phyloP scores from a whole-genome alignment of 2,888 invertebrate species.

The Cyclophora punctaria region DNA sequence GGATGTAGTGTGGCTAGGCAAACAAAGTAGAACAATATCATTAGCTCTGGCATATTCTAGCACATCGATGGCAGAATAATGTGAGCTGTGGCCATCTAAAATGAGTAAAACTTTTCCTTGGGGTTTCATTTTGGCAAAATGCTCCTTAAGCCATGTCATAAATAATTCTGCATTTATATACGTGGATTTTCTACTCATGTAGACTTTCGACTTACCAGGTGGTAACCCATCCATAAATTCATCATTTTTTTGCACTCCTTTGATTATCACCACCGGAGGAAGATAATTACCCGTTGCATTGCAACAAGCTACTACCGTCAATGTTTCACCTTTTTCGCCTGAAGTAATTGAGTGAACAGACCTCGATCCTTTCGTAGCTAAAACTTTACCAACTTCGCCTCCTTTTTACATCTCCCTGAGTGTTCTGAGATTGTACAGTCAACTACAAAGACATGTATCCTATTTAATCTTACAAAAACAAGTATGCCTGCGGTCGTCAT shows the following conservation, averaged over 20 bases:
- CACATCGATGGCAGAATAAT: slow-evolving; percentile 15
- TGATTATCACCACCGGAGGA: slow-evolving; percentile 13
- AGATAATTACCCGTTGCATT: slow-evolving; percentile 30
- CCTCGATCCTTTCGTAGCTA: slow-evolving; percentile 15
- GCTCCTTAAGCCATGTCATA: slow-evolving; percentile 11
- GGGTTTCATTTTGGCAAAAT: slow-evolving; percentile 13
- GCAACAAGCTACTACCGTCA: slow-evolving; percentile 31
- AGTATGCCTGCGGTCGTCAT: too few relatives aligned
- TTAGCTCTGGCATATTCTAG: slow-evolving; percentile 12
- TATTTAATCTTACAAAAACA: too few relatives aligned
- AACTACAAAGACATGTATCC: too few relatives aligned
- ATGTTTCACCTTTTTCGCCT: slow-evolving; percentile 34
- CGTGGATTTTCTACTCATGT: slow-evolving; percentile 15
- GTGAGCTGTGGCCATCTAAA: slow-evolving; percentile 18
- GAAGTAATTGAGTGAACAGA: slow-evolving; percentile 30
- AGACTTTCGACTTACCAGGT: slow-evolving; percentile 11
- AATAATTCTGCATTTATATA: slow-evolving; percentile 11
- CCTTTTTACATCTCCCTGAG: too few relatives aligned
- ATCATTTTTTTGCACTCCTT: slow-evolving; percentile 8
- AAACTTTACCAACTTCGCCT: slow-evolving; percentile 8
- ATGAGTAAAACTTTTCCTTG: slow-evolving; percentile 15
- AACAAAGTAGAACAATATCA: slow-evolving; percentile 2
- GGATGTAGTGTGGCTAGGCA: too few relatives aligned
- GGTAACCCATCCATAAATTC: slow-evolving; percentile 17
- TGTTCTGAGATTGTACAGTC: too few relatives aligned